These are phyloP conservation scores for Apostichopus japonicus DNA, from an alignment of 35 echinoderm and acorn worm genomes.

Conservation along the genomic window DNA sequence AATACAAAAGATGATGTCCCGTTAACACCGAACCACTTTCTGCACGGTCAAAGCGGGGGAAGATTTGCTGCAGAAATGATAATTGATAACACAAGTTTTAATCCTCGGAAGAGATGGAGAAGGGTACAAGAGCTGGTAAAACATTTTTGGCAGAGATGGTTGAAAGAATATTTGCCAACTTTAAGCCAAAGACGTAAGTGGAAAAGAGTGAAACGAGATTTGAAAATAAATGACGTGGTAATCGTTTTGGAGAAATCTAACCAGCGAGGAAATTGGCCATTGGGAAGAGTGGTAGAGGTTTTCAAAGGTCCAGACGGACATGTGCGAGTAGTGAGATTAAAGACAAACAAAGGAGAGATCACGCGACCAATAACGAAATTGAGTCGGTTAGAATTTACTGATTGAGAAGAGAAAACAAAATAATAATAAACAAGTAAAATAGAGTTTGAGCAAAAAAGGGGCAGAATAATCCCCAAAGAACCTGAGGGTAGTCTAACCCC, in stretches of 20 bases:
- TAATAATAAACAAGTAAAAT: too few species aligned
- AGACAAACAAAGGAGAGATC: too few species aligned
- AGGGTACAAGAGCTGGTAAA: slow-evolving; percentile 24
- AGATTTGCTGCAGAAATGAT: neutral
- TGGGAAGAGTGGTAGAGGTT: slow-evolving; percentile 37
- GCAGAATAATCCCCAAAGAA: too few species aligned
- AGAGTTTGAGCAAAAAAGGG: too few species aligned
- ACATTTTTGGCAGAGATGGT: neutral
- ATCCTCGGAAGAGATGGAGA: slow-evolving; percentile 23
- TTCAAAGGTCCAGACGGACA: slow-evolving; percentile 28
- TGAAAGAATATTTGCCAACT: slow-evolving; percentile 12
- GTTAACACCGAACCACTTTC: slow-evolving; percentile 36
- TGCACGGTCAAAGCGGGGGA: neutral
- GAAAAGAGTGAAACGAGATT: neutral
- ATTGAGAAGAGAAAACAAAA: too few species aligned
- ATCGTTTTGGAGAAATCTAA: neutral
- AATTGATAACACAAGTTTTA: neutral
- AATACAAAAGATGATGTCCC: neutral
- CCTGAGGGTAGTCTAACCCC: too few species aligned
- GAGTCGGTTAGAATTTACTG: too few species aligned
- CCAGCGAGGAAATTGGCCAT: slow-evolving; percentile 7
- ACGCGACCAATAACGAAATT: too few species aligned
- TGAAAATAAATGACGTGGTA: neutral
- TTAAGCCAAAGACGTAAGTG: slow-evolving; percentile 6
- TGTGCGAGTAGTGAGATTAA: neutral